phyloP scores from a whole-genome alignment of 2,113 vertebrate genomes.

The Chlamydotis undulata region DNA sequence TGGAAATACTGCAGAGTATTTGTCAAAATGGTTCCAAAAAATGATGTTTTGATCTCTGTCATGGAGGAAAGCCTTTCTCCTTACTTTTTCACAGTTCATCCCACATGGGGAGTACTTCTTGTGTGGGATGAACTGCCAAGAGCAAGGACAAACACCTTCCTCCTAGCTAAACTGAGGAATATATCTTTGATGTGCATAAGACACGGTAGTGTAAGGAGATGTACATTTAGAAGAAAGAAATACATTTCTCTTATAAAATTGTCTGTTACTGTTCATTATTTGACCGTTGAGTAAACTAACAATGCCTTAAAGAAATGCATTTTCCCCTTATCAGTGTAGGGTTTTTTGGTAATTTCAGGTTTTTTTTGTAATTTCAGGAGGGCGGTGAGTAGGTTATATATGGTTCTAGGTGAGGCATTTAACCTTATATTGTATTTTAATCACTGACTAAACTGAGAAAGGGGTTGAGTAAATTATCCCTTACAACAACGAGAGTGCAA shows the following conservation, averaged over 20 bases:
- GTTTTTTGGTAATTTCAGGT: neutral
- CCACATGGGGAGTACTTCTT: neutral
- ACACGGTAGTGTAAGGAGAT: neutral
- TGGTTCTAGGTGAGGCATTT: neutral
- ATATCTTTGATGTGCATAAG: neutral
- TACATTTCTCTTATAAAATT: neutral
- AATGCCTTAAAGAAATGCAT: neutral
- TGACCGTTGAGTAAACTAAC: neutral
- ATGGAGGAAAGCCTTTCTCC: neutral
- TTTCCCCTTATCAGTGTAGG: neutral
- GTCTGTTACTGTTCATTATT: neutral
- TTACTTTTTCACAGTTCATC: neutral
- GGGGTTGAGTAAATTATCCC: neutral
- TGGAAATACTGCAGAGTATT: neutral
- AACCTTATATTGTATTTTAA: neutral
- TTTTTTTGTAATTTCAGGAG: neutral
- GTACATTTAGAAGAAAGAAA: neutral
- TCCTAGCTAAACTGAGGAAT: neutral
- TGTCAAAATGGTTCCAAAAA: neutral
- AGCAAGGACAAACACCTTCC: neutral
- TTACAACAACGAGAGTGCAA: neutral
- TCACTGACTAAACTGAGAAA: neutral
- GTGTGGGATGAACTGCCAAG: neutral
- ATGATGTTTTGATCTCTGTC: neutral
- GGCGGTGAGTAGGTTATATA: neutral